Evolutionary conservation across 1,140 invertebrate species (phyloP), one percentile per base, ranked within the genome.

Genomic region (Orius laevigatus): DNA sequence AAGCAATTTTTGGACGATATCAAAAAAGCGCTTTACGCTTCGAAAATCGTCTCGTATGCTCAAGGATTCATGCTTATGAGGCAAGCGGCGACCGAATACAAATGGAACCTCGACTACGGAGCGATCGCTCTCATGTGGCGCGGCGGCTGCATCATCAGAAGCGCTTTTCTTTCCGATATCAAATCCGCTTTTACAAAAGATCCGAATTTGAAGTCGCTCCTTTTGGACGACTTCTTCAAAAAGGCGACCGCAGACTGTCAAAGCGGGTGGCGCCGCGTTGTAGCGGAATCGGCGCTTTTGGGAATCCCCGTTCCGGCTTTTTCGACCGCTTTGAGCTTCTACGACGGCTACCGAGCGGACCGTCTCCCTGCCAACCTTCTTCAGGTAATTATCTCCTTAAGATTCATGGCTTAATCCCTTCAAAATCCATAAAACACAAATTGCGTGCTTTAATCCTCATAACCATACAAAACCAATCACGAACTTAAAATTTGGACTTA

Each of bases 71-170:
- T 99, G 96, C 67, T 98, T 42, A 70, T 99, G 56, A 72, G 87
- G 40, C 91, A 98, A 67, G 93, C 94, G 18, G 92, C 92, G 1
- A 81, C n/a, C 83, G 71, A 82, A 49, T 81, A 92, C 56, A 76
- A 79, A 0, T 99, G 95, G 96, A 82, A 92, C 48, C 69, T 99
- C 11, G 98, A 99, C 66, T 95, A 97, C 60, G 95, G 95, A 42
- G 87, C 85, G 33, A 97, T 99, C 58, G 95, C 96, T 11, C 68
- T 98, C 1, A 99, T 99, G 95, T 99, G 96, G 96, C 74, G 95
- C 55, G 96, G 96, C 16, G 96, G 96, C 31, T 99, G 96, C 63
- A 99, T 99, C 60, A 99, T 98, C 60, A 75, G 93, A 62, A 94
- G 81, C 19, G 15, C n/a, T 15, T 47, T 99, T 65, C 70, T 99